Conservation (phyloP, 2,888 invertebrate genomes). For the Chaitophorus viminalis region DNA sequence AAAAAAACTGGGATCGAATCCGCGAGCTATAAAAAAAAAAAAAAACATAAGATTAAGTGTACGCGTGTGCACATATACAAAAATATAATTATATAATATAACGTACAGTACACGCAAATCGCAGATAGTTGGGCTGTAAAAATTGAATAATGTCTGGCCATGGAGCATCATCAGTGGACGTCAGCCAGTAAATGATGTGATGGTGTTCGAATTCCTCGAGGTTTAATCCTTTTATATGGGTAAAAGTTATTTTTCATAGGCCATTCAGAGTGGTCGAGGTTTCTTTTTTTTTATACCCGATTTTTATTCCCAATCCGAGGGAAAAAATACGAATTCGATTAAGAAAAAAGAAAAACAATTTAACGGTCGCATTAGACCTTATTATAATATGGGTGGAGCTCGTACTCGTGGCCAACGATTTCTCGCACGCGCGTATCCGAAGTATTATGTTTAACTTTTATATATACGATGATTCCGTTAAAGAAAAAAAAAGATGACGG, state of each 20-base stretch:
- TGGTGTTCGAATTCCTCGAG: not conserved
- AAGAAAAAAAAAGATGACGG: not conserved
- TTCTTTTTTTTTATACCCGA: too few relatives aligned
- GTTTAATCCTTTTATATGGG: conserved; percentile 17
- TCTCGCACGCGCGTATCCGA: not conserved
- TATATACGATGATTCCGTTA: not conserved
- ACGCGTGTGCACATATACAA: not conserved
- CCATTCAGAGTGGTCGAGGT: not conserved
- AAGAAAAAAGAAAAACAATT: not conserved
- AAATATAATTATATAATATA: not conserved
- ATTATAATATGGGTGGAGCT: too few relatives aligned
- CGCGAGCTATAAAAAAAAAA: not conserved
- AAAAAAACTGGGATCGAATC: not conserved
- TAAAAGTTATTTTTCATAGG: not conserved
- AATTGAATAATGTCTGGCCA: not conserved
- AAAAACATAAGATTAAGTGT: not conserved
- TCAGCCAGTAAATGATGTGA: not conserved
- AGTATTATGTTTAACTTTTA: too few relatives aligned
- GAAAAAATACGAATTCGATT: not conserved
- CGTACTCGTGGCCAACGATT: not conserved
- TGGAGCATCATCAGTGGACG: not conserved
- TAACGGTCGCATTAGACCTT: conserved; percentile 31
- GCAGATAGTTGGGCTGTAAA: conserved; percentile 1
- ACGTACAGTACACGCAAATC: not conserved
- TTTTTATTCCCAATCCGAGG: not conserved